phyloP scores from a whole-genome alignment of 2,113 vertebrate genomes.

The Sapajus apella region DNA sequence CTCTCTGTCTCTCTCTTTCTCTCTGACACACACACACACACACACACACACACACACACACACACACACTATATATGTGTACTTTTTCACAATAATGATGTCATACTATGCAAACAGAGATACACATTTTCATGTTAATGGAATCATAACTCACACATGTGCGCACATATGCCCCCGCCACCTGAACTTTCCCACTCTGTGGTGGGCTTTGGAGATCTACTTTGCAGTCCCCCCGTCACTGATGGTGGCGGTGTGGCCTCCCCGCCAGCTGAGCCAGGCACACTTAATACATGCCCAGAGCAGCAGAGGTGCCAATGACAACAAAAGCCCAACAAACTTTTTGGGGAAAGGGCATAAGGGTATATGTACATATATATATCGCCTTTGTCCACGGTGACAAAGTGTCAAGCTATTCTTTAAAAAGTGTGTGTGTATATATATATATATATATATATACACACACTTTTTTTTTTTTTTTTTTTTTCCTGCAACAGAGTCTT shows the following conservation, averaged over 20 bases:
- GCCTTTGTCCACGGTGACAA: too few species aligned
- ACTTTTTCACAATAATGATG: background rate
- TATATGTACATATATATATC: background rate
- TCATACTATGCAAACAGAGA: background rate
- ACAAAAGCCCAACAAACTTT: background rate
- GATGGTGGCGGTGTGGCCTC: background rate
- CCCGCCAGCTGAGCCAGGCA: background rate
- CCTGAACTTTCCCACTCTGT: background rate
- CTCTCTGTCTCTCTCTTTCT: background rate
- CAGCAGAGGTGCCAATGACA: background rate
- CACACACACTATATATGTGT: background rate
- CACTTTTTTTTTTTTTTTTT: too few species aligned
- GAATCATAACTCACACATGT: background rate
- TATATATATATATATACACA: too few species aligned
- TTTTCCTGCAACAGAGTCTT: background rate
- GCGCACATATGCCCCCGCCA: background rate
- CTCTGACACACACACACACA: background rate
- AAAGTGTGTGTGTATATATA: too few species aligned
- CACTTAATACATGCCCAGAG: background rate
- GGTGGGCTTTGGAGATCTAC: background rate
- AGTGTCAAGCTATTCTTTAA: too few species aligned
- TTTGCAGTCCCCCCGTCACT: rapidly evolving
- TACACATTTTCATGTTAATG: background rate
- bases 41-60: background rate
- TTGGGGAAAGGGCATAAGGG: background rate